Evolutionary conservation across 2,113 vertebrate species (phyloP), one percentile per base, ranked within the genome.

Genomic region (Stictonetta naevosa): DNA sequence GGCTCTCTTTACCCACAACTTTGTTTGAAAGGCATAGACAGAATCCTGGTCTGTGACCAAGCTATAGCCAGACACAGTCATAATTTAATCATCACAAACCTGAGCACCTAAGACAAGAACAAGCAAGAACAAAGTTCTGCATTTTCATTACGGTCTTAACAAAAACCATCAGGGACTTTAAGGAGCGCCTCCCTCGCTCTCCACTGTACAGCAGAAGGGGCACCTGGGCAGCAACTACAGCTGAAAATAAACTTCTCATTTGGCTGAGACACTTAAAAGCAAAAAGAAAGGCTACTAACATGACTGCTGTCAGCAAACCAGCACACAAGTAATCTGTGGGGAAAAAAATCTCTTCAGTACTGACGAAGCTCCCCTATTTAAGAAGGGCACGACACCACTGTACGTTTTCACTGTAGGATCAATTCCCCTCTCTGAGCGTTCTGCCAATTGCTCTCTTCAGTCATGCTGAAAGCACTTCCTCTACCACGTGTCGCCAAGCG

Each of bases 401-500:
- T 3, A 22, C 2, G 59, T 8, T 68, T 75, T 59, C 29, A 67
- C 33, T 10, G n/a, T 15, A 38, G 59, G 25, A 71, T 23, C 64
- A 33, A 10, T 78, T 38, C 28, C 42, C 40, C 18, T 14, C 42
- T 52, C 28, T 6, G n/a, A 17, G 34, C 2, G 28, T 12, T 72
- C 67, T 53, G 75, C 23, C 88, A 82, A 4, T 18, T 31, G 22
- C 75, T 38, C 68, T 64, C n/a, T 73, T 38, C 55, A 55, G 16
- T 10, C 4, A 9, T 44, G 20, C 46, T 23, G 34, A 75, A 22
- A 68, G 23, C 42, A 44, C 66, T 21, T 93, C 71, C 50, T 55
- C n/a, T 86, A 29, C 28, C 31, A n/a, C 6, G 8, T 0, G 0
- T 26, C 40, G 58, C 23, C 25, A 55, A 73, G 29, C 2, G 36